Conservation (phyloP, 2,888 invertebrate genomes). For the Pterostichus niger region DNA sequence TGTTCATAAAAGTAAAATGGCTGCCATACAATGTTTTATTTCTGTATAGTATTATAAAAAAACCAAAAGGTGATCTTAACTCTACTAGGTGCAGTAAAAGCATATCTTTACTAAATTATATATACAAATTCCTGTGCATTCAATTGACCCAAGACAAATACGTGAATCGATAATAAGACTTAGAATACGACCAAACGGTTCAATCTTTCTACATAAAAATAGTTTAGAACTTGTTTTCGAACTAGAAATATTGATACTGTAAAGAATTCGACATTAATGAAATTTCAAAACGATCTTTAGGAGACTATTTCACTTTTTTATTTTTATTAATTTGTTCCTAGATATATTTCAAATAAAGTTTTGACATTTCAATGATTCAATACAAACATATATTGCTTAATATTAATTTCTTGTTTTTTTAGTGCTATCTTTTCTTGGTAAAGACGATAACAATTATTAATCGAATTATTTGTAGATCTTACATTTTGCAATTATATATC, state of each 20-base stretch:
- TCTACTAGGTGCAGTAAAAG: conserved; percentile 11
- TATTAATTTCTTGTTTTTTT: neutral
- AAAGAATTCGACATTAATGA: neutral
- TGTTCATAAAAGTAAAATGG: conserved; percentile 64
- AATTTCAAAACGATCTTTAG: neutral
- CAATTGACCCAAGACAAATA: neutral
- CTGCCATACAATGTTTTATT: conserved; percentile 53
- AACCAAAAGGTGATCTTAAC: conserved; percentile 45
- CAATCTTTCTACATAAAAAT: neutral
- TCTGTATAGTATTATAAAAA: conserved; percentile 48
- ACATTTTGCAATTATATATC: too few species aligned
- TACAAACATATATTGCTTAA: too few species aligned
- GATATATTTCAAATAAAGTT: neutral
- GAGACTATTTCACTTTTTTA: too few species aligned
- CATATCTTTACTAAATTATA: conserved; percentile 62
- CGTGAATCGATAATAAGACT: conserved; percentile 12
- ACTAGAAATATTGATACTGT: neutral
- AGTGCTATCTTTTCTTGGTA: neutral
- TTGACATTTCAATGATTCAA: neutral
- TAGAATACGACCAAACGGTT: neutral
- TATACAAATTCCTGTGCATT: conserved; percentile 58
- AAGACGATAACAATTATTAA: neutral
- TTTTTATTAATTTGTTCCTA: too few species aligned
- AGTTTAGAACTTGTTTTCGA: conserved; percentile 4
- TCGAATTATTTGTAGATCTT: neutral